Evolutionary conservation across 2,888 invertebrate species (phyloP).

Genomic region (Lepidocyrtoides sp.): DNA sequence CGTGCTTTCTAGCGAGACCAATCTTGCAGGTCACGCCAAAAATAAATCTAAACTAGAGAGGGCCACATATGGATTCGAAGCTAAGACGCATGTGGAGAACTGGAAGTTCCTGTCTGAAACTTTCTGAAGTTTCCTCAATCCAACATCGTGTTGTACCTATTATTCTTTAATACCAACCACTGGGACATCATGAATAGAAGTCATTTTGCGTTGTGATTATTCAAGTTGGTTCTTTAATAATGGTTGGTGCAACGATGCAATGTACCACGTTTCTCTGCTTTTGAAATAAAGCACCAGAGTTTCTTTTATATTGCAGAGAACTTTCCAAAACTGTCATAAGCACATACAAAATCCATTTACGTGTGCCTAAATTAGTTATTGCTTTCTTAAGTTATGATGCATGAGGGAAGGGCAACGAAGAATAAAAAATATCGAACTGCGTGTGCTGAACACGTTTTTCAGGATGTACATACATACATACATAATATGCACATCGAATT

Average conservation of each 20-base stretch:
- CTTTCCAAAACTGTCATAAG: conserved; percentile 32
- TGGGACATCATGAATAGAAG: not conserved
- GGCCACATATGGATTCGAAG: not conserved
- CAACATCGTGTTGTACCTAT: not conserved
- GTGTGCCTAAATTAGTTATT: not conserved
- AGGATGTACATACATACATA: too few species aligned
- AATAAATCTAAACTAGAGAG: not conserved
- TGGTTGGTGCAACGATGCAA: not conserved
- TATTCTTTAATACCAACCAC: conserved; percentile 38
- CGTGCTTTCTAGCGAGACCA: not conserved
- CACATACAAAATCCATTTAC: not conserved
- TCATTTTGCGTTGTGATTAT: not conserved
- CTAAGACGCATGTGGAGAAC: not conserved
- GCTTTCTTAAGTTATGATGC: not conserved
- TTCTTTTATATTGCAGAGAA: not conserved
- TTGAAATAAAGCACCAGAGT: conserved; percentile 20
- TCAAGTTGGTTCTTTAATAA: not conserved
- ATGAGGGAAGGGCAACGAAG: not conserved
- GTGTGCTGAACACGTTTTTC: not conserved
- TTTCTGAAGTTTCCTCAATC: not conserved
- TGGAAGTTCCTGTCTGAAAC: conserved; percentile 1
- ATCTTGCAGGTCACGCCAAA: not conserved
- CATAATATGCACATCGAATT: too few species aligned
- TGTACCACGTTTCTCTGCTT: not conserved
- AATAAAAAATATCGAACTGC: conserved; percentile 29